Conservation (phyloP, 30 jellyfish, hydroid and myxozoan species). For the Aurelia aurita region DNA sequence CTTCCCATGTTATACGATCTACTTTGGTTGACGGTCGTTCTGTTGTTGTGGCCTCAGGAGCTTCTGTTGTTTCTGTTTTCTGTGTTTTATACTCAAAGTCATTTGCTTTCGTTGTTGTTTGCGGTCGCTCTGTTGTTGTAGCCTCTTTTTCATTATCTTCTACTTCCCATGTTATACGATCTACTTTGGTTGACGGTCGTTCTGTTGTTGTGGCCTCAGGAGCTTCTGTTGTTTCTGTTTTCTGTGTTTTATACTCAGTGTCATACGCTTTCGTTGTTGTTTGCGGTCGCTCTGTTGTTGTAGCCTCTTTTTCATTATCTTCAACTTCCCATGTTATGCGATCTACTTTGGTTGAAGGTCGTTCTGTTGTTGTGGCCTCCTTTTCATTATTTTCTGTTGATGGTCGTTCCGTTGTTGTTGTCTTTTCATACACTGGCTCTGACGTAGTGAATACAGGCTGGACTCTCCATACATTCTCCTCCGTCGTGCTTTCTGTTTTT, state of each 20-base stretch:
- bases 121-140: conserved; percentile 5
- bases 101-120: background rate
- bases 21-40: conserved; percentile 34
- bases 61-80: background rate
- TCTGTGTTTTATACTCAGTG: background rate
- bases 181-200: background rate
- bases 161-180: background rate
- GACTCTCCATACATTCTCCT: conserved; percentile 53
- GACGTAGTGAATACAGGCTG: conserved; percentile 37
- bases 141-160: background rate
- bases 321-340: conserved; percentile 21
- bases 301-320: background rate
- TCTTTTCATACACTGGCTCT: conserved; percentile 24
- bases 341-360: conserved; percentile 39
- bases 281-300: conserved; percentile 33
- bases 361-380: background rate
- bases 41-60: conserved; percentile 3
- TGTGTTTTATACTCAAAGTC: no score
- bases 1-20: conserved; percentile 22
- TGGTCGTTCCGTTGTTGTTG: background rate
- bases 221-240: background rate
- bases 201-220: conserved; percentile 10
- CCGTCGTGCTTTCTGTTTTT: conserved; percentile 43
- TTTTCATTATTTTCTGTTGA: background rate
- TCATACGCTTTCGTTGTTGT: conserved; percentile 5